Evolutionary conservation across 2,113 vertebrate genomes (phyloP).

Genomic region (Lamprotornis superbus): DNA sequence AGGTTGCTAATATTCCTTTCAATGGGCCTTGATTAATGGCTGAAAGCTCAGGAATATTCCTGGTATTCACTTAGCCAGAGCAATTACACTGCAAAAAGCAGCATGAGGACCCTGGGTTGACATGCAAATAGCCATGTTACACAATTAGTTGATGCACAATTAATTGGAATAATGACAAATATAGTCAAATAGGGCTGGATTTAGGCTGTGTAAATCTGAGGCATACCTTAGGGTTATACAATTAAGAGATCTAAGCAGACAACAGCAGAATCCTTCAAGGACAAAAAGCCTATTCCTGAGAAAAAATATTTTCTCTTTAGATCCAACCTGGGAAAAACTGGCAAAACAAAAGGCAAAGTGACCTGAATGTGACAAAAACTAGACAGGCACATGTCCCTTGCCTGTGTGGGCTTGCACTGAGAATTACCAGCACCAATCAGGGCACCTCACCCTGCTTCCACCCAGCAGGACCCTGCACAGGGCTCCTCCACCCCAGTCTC

Average conservation of each 20-base stretch:
- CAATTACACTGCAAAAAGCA: conserved; percentile 66
- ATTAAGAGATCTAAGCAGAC: conserved; percentile 26
- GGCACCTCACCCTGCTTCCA: neutral
- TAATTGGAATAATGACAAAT: conserved; percentile 69
- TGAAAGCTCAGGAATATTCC: conserved; percentile 57
- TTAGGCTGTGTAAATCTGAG: conserved; percentile 56
- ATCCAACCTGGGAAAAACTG: neutral
- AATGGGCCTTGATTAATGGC: conserved; percentile 49
- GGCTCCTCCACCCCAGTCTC: neutral
- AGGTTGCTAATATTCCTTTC: conserved; percentile 56
- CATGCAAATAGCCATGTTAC: conserved; percentile 69
- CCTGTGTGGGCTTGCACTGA: neutral
- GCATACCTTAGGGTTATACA: conserved; percentile 39
- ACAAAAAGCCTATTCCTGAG: conserved; percentile 35
- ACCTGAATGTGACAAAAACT: neutral
- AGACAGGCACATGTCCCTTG: neutral
- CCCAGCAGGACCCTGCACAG: neutral
- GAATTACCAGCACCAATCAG: accelerated
- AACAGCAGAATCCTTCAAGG: conserved; percentile 41
- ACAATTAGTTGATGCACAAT: conserved; percentile 71
- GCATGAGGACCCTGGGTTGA: conserved; percentile 51
- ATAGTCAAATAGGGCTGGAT: conserved; percentile 58
- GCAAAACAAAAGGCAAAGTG: neutral
- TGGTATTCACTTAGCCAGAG: conserved; percentile 70
- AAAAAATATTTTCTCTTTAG: conserved; percentile 15